These are phyloP conservation scores for Argyresthia goedartella DNA, from an alignment of 2,888 invertebrate species.

Conservation along the genomic window DNA sequence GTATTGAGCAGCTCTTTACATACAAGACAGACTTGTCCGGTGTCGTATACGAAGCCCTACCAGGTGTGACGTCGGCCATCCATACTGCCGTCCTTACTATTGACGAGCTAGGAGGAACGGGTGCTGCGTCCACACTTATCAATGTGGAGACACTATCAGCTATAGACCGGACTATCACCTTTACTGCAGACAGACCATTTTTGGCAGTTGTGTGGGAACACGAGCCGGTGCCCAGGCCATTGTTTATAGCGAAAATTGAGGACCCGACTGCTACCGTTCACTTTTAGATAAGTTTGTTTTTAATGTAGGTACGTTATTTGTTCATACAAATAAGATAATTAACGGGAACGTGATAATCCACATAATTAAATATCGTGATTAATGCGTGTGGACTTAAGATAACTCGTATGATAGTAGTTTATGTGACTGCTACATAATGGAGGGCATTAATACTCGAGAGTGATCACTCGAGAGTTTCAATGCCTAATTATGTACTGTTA, in stretches of 20 bases:
- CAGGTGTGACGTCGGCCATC: constrained; percentile 49
- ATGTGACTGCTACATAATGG: too few species aligned
- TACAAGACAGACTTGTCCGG: constrained; percentile 37
- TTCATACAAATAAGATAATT: too few species aligned
- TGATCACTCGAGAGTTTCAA: too few species aligned
- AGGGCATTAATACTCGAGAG: too few species aligned
- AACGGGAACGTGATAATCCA: too few species aligned
- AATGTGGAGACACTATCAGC: constrained; percentile 59
- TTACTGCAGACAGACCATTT: constrained; percentile 61
- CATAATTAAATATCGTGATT: too few species aligned
- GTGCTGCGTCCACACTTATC: constrained; percentile 54
- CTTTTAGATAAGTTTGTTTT: neutral
- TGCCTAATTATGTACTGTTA: too few species aligned
- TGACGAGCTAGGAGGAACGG: constrained; percentile 62
- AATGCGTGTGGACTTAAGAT: too few species aligned
- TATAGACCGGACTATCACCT: constrained; percentile 34
- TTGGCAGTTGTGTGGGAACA: constrained; percentile 60
- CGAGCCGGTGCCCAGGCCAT: constrained; percentile 36
- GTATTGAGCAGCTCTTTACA: constrained; percentile 49
- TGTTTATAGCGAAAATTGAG: constrained; percentile 62
- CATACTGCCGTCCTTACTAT: constrained; percentile 64
- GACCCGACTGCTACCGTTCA: constrained; percentile 28
- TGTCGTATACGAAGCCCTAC: constrained; percentile 31
- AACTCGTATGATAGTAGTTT: too few species aligned
- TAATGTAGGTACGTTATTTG: neutral